A percentile compares a stretch with the other conserved stretches of the same genome.
phyloP scores from a whole-genome alignment of 1,140 invertebrate species.

The Hycleus phaleratus region DNA sequence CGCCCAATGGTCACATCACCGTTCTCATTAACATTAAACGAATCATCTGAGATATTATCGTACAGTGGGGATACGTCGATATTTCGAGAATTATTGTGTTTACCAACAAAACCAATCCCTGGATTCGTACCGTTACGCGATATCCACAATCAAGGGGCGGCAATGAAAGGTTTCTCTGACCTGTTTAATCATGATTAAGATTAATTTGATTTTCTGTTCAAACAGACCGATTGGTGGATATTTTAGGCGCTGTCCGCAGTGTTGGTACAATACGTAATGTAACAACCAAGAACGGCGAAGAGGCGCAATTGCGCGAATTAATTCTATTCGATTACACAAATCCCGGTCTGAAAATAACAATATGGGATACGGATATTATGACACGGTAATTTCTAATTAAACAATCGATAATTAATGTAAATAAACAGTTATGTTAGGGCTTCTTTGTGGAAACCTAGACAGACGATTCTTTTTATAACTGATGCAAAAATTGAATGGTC shows the following conservation, averaged over 20 bases:
- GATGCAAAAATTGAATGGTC: conserved; percentile 46
- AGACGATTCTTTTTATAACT: conserved; percentile 47
- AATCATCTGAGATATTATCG: conserved; percentile 50
- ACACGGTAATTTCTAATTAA: conserved; percentile 34
- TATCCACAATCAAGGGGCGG: conserved; percentile 35
- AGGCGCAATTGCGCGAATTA: conserved; percentile 42
- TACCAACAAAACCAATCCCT: conserved; percentile 52
- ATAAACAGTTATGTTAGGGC: not conserved
- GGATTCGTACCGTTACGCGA: conserved; percentile 47
- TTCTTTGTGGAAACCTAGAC: conserved; percentile 41
- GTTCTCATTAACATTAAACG: conserved; percentile 52
- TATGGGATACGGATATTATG: conserved; percentile 47
- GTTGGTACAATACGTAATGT: conserved; percentile 43
- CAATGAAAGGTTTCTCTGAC: conserved; percentile 19
- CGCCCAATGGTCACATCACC: conserved; percentile 54
- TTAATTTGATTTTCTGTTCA: not conserved
- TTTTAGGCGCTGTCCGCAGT: conserved; percentile 47
- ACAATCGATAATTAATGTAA: not conserved
- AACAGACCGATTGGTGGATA: conserved; percentile 36
- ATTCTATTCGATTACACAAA: conserved; percentile 48
- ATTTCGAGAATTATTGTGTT: conserved; percentile 44
- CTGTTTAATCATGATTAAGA: not conserved
- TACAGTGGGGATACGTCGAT: conserved; percentile 46
- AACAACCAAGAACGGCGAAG: conserved; percentile 44
- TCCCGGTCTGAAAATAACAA: conserved; percentile 41